A percentile compares a stretch with the other conserved stretches of the same genome.
Evolutionary conservation across 2,113 vertebrate genomes (phyloP).

Genomic region (Hylia prasina): DNA sequence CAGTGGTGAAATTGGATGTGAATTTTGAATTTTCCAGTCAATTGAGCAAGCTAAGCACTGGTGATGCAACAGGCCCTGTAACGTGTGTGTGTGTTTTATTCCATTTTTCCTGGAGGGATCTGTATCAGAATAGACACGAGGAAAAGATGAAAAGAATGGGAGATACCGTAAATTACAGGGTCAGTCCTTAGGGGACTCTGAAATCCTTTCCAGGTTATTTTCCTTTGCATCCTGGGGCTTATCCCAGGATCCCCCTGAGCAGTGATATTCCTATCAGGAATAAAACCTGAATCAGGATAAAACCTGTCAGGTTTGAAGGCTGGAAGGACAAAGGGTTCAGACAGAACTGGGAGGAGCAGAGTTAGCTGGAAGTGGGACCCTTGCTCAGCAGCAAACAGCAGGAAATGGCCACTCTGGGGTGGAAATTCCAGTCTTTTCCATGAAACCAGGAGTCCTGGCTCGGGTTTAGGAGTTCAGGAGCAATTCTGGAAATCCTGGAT

Average conservation of each 20-base stretch:
- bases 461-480: not conserved
- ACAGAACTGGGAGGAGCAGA: not conserved
- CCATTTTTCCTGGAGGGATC: not conserved
- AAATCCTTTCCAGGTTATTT: not conserved
- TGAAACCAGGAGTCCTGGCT: no score
- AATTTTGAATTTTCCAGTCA: slow-evolving; percentile 65
- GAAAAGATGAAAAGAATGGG: not conserved
- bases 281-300: no score
- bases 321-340: not conserved
- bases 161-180: not conserved
- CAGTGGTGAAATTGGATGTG: slow-evolving; percentile 35
- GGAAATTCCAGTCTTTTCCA: not conserved
- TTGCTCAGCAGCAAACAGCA: not conserved
- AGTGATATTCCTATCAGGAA: no score
- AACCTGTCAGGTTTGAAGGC: not conserved
- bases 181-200: not conserved
- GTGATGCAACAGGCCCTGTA: not conserved
- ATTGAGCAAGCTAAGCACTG: slow-evolving; percentile 43
- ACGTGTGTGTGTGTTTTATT: not conserved
- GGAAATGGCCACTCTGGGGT: not conserved
- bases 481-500: not conserved
- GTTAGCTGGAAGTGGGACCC: fast-evolving
- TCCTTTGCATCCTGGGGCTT: not conserved
- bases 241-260: not conserved
- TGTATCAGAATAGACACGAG: not conserved